A percentile compares a stretch with the other conserved stretches of the same genome.
Evolutionary conservation across 2,888 invertebrate species (phyloP).

Genomic region (Amorpha juglandis): DNA sequence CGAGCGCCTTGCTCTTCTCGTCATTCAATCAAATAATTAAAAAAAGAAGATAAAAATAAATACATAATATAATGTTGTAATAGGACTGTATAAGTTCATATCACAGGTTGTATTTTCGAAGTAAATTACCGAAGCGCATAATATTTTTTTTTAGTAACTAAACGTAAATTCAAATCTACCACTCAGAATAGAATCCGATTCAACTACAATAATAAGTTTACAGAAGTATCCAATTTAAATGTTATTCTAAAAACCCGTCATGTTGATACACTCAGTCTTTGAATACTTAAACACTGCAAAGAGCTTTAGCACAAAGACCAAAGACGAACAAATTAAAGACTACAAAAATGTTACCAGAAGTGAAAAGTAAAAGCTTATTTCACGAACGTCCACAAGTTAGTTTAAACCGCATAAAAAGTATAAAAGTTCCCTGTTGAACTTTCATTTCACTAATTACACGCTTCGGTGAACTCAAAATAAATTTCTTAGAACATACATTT

Average conservation of each 20-base stretch:
- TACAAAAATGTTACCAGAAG: constrained; percentile 38
- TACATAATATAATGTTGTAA: too few species aligned
- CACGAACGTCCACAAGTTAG: constrained; percentile 42
- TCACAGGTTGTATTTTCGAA: too few species aligned
- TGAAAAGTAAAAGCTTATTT: constrained; percentile 42
- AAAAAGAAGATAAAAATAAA: too few species aligned
- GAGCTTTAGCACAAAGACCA: constrained; percentile 11
- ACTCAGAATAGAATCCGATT: not conserved
- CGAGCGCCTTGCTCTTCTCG: too few species aligned
- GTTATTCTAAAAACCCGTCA: not conserved
- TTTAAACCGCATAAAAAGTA: constrained; percentile 38
- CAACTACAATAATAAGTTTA: not conserved
- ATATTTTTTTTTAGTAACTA: too few species aligned
- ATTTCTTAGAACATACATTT: constrained; percentile 28
- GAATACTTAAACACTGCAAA: not conserved
- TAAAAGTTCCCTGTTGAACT: constrained; percentile 38
- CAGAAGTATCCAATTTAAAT: not conserved
- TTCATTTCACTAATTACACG: constrained; percentile 45
- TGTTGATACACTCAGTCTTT: not conserved
- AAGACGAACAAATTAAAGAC: constrained; percentile 39
- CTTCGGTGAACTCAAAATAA: constrained; percentile 40
- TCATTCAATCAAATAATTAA: too few species aligned
- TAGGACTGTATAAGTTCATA: too few species aligned
- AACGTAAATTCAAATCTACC: too few species aligned
- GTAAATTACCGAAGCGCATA: too few species aligned